A percentile compares a stretch with the other conserved stretches of the same genome.
phyloP scores from a whole-genome alignment of 2,888 invertebrate genomes.

The Heliconius ethilla region DNA sequence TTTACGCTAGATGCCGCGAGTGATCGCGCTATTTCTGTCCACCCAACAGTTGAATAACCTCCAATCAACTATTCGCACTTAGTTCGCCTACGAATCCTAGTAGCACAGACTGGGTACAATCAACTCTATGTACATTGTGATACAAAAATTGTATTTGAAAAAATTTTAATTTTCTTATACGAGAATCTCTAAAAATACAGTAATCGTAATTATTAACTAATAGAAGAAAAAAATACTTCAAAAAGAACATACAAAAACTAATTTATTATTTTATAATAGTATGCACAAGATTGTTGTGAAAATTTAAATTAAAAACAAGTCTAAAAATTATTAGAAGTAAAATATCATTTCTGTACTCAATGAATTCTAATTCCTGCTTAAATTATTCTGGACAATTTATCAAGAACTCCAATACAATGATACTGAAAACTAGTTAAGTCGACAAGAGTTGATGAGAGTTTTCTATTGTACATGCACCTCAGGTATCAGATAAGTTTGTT shows the following conservation, averaged over 20 bases:
- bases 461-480: not conserved
- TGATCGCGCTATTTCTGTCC: conserved; percentile 76
- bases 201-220: not conserved
- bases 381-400: not conserved
- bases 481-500: conserved; percentile 3
- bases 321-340: not conserved
- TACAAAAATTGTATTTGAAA: conserved; percentile 7
- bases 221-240: not conserved
- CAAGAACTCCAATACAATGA: not conserved
- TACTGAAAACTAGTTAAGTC: not conserved
- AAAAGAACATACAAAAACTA: not conserved
- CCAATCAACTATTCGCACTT: conserved; percentile 81
- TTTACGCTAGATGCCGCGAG: conserved; percentile 57
- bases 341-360: not conserved
- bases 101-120: conserved; percentile 48
- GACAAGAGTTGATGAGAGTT: too few relatives aligned
- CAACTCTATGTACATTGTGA: conserved; percentile 37
- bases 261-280: not conserved
- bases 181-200: not conserved
- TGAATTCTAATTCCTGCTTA: not conserved
- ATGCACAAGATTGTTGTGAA: too few relatives aligned
- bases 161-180: not conserved
- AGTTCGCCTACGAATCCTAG: conserved; percentile 62
- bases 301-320: not conserved
- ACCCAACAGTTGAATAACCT: conserved; percentile 81